Conservation (phyloP, 2,888 invertebrate species). For the Pseudococcus jackbeardsleyi region DNA sequence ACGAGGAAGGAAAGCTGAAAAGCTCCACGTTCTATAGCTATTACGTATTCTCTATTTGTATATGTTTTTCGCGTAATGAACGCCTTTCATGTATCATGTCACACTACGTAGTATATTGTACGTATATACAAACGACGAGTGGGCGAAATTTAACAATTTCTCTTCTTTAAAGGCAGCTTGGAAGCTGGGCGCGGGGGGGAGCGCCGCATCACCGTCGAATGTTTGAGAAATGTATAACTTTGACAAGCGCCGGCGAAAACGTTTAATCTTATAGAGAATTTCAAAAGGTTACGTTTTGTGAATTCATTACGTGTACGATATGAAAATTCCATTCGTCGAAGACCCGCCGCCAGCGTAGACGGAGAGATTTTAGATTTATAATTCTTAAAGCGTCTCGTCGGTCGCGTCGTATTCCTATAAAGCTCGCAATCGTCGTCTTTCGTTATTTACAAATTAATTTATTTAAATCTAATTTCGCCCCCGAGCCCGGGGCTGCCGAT, state of each 20-base stretch:
- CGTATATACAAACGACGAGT: neutral
- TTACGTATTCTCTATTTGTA: neutral
- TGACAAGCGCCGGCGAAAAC: neutral
- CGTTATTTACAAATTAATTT: neutral
- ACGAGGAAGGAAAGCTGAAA: neutral
- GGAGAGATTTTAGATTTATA: constrained; percentile 10
- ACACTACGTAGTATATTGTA: neutral
- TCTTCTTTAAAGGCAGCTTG: neutral
- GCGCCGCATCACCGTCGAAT: neutral
- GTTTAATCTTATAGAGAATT: constrained; percentile 10
- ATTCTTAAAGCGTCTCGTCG: neutral
- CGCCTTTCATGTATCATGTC: neutral
- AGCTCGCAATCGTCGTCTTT: neutral
- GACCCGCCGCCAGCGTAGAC: neutral
- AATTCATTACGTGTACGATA: neutral
- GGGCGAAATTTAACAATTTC: constrained; percentile 9
- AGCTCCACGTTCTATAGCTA: neutral
- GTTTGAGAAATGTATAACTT: constrained; percentile 4
- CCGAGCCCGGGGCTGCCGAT: neutral
- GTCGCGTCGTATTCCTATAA: neutral
- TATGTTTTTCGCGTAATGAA: constrained; percentile 10
- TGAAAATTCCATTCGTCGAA: neutral
- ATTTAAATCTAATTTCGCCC: neutral
- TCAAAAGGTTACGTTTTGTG: constrained; percentile 1
- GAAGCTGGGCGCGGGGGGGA: neutral